Evolutionary conservation across 2,888 invertebrate species (phyloP).

Genomic region (Ceraclea dissimilis): DNA sequence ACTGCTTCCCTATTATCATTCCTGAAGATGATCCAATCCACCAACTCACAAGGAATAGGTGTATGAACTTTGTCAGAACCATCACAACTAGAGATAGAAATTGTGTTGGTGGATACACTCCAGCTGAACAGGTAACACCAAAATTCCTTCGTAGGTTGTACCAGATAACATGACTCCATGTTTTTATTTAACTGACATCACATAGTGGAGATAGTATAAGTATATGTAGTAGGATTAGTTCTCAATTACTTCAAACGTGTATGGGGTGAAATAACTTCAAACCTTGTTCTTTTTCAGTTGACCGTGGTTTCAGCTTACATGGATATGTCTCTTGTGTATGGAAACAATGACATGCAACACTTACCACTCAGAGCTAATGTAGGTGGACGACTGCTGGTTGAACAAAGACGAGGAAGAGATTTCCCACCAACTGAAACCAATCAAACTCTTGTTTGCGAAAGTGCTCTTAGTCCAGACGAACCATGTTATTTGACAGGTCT

Average conservation of each 20-base stretch:
- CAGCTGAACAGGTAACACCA: constrained; percentile 60
- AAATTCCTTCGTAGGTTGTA: neutral
- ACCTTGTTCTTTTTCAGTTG: constrained; percentile 39
- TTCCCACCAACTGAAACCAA: constrained; percentile 67
- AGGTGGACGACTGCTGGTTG: constrained; percentile 59
- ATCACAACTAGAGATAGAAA: constrained; percentile 58
- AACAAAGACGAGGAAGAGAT: constrained; percentile 55
- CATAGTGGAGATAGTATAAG: too few species aligned
- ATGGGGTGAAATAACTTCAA: neutral
- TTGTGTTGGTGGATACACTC: constrained; percentile 53
- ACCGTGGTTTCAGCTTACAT: constrained; percentile 63
- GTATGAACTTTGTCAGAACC: constrained; percentile 68
- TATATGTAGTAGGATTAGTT: too few species aligned
- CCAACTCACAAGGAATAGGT: constrained; percentile 47
- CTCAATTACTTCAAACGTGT: too few species aligned
- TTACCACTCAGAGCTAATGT: constrained; percentile 56
- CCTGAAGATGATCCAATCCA: constrained; percentile 49
- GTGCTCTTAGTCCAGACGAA: constrained; percentile 53
- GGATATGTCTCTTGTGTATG: constrained; percentile 76
- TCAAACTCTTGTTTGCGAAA: constrained; percentile 61
- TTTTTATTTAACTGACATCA: neutral
- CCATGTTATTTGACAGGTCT: constrained; percentile 70
- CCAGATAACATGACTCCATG: neutral
- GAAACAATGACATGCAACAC: constrained; percentile 60
- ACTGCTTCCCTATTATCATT: constrained; percentile 49